Conservation (phyloP, 2,113 vertebrate genomes). For the Strigops habroptila region DNA sequence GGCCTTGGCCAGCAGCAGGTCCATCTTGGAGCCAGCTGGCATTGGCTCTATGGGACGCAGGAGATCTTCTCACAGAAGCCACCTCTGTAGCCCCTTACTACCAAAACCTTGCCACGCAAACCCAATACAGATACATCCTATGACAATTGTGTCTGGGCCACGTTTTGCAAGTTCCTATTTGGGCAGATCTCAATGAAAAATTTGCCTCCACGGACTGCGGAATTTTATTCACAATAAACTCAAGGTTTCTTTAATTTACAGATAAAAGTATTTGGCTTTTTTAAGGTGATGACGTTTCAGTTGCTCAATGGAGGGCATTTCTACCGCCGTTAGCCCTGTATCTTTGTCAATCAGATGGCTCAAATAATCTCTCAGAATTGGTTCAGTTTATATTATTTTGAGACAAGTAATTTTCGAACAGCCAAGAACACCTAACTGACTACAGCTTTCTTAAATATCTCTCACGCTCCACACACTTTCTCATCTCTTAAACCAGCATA, state of each 20-base stretch:
- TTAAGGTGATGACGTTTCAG: neutral
- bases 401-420: neutral
- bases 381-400: neutral
- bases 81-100: neutral
- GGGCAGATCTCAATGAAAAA: neutral
- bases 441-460: neutral
- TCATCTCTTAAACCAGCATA: neutral
- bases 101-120: neutral
- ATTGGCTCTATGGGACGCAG: neutral
- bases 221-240: neutral
- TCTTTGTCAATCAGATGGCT: neutral
- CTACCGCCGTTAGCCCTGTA: neutral
- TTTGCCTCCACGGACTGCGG: neutral
- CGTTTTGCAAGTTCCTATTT: neutral
- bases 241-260: neutral
- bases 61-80: neutral
- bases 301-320: neutral
- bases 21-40: neutral
- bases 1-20: accelerated
- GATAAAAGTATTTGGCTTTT: neutral
- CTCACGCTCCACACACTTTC: neutral
- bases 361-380: neutral
- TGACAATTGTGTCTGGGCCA: neutral
- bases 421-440: neutral
- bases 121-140: neutral